Conservation (phyloP, 2,113 vertebrate species). For the Trematomus loennbergii region DNA sequence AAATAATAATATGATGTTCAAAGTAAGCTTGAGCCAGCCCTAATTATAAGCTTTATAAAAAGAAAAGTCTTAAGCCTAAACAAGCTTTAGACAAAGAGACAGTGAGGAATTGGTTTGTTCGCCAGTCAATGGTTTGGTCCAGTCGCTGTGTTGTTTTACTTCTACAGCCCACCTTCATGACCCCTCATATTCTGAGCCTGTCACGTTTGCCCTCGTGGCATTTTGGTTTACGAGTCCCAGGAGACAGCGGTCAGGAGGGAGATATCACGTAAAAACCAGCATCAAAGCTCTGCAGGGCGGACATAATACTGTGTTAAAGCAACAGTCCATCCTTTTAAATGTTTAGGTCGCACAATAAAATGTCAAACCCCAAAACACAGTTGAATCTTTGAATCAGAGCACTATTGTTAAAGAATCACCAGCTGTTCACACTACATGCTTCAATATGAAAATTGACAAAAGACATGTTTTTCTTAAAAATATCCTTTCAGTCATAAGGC, state of each 20-base stretch:
- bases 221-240: conserved; percentile 32
- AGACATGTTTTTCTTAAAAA: background rate
- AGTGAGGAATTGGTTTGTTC: background rate
- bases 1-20: no score
- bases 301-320: background rate
- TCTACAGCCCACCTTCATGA: background rate
- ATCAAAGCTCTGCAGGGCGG: background rate
- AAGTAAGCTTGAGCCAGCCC: no score
- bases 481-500: background rate
- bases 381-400: background rate
- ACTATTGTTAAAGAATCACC: background rate
- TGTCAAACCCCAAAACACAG: background rate
- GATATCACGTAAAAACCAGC: background rate
- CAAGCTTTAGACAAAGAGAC: background rate
- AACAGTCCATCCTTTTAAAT: background rate
- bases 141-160: conserved; percentile 14
- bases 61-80: no score
- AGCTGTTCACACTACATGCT: background rate
- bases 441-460: background rate
- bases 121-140: background rate
- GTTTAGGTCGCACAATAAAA: background rate
- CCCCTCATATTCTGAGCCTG: background rate
- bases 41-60: no score
- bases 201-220: conserved; percentile 31
- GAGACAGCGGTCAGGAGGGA: conserved; percentile 1